Evolutionary conservation across 35 echinoderm and acorn worm genomes (phyloP).

Genomic region (Stichopus chloronotus): DNA sequence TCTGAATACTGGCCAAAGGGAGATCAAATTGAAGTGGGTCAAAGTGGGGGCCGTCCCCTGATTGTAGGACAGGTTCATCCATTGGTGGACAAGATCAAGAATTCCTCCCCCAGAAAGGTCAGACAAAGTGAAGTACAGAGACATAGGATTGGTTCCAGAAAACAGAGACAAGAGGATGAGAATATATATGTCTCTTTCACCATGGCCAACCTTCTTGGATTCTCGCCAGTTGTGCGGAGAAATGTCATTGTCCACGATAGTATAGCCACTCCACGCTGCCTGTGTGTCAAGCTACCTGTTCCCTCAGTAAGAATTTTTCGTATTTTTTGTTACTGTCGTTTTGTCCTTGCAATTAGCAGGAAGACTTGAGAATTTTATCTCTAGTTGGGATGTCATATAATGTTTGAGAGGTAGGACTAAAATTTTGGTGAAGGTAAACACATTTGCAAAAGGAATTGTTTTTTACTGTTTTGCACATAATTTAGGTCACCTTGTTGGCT

Average conservation of each 20-base stretch:
- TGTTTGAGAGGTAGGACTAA: too few relatives aligned
- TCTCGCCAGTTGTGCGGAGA: background rate
- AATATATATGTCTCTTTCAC: background rate
- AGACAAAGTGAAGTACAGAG: background rate
- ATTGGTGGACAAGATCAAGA: background rate
- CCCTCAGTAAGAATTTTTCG: background rate
- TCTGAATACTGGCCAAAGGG: background rate
- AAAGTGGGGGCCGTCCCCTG: background rate
- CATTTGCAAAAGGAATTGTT: too few relatives aligned
- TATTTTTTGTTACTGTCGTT: background rate
- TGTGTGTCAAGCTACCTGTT: background rate
- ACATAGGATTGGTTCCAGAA: background rate
- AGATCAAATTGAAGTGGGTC: background rate
- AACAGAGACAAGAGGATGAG: background rate
- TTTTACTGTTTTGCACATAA: too few relatives aligned
- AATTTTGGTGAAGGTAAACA: too few relatives aligned
- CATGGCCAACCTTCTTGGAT: background rate
- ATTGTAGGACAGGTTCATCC: background rate
- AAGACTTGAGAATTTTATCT: too few relatives aligned
- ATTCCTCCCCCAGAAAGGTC: background rate
- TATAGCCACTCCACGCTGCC: background rate
- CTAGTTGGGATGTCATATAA: too few relatives aligned
- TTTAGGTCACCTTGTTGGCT: too few relatives aligned
- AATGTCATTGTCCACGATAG: constrained; percentile 14
- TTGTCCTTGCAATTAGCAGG: background rate